phyloP scores from a whole-genome alignment of 2,797 vertebrate genomes.

The Melanotaenia parkinsoni region DNA sequence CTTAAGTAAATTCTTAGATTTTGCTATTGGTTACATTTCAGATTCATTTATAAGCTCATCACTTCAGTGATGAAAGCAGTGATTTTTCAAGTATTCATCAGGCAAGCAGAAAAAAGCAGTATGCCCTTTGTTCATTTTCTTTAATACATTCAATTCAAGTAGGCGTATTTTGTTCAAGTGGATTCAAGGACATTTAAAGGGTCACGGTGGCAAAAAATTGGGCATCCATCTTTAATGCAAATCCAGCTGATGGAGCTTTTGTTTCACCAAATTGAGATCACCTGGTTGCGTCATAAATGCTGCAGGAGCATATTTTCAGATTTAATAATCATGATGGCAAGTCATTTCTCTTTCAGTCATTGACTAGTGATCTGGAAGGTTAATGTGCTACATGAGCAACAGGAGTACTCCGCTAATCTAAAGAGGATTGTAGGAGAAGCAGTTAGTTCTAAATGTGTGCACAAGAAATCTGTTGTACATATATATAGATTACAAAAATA shows the following conservation, averaged over 20 bases:
- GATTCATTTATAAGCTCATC: constrained; percentile 20
- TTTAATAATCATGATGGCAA: constrained; percentile 86
- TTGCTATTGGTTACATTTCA: constrained; percentile 7
- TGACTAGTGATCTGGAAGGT: constrained; percentile 84
- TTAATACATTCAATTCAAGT: constrained; percentile 66
- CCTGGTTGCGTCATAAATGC: constrained; percentile 77
- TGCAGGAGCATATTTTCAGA: constrained; percentile 84
- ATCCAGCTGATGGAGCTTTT: constrained; percentile 66
- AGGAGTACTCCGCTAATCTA: constrained; percentile 58
- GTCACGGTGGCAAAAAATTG: constrained; percentile 61
- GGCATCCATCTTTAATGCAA: constrained; percentile 77
- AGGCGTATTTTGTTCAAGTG: constrained; percentile 66
- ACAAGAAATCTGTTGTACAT: constrained; percentile 6
- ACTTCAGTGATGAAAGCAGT: constrained; percentile 28
- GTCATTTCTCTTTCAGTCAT: constrained; percentile 84
- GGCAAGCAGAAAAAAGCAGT: constrained; percentile 26
- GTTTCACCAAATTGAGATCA: constrained; percentile 70
- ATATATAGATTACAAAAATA: not conserved
- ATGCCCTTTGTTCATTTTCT: constrained; percentile 51
- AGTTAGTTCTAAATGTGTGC: constrained; percentile 35
- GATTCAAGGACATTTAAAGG: constrained; percentile 78
- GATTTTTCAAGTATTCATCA: constrained; percentile 37
- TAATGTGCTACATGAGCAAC: constrained; percentile 84
- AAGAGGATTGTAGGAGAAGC: constrained; percentile 45
- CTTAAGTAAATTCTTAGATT: constrained; percentile 19